Base-by-base conservation (phyloP, 2,888 invertebrate species). In the Silvanus unidentatus region DNA sequence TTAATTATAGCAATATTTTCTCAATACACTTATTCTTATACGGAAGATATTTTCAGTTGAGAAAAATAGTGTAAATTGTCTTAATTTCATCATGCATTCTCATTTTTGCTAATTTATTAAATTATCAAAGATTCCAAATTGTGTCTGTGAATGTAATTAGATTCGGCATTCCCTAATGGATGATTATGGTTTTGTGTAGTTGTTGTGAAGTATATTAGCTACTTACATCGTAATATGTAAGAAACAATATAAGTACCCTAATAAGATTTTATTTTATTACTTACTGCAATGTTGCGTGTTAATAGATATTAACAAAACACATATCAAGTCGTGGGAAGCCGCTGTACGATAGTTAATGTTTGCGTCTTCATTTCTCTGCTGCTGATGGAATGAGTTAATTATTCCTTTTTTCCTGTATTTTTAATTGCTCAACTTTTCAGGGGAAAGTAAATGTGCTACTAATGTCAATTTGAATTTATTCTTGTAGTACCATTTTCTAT, bases 251-350 rank as follows among this genome's bases (percentile, higher is more conserved):
- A 48, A 47, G 44, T 49, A 54, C 49, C 48, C 49, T 50, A 54
- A 54, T 54, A 52, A 54, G 53, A 50, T 51, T 50, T 53, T 53
- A 55, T 53, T 53, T 52, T 53, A 55, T 49, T 43, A 49, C 51
- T 27, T 42, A 48, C 44, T 47, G 48, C 51, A 45, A 32, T 45
- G 48, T 55, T 51, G 55, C 55, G 55, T 55, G 55, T 55, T 55
- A 50, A 52, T 55, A 47, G 51, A 51, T 52, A 53, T 55, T 53
- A 55, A 49, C 48, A 51, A 53, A 55, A 52, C 53, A 48, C 47
- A 49, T 43, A 50, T 40, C 42, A 44, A 44, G 49, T 47, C 50
- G 50, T 54, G 54, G 54, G 54, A 54, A 53, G 54, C 43, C 40
- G 40, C 40, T 22, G 11, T 48, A 11, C 15, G 14, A 14, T 37